Conservation (phyloP, 1,140 invertebrate species). For the Drosophila lini region DNA sequence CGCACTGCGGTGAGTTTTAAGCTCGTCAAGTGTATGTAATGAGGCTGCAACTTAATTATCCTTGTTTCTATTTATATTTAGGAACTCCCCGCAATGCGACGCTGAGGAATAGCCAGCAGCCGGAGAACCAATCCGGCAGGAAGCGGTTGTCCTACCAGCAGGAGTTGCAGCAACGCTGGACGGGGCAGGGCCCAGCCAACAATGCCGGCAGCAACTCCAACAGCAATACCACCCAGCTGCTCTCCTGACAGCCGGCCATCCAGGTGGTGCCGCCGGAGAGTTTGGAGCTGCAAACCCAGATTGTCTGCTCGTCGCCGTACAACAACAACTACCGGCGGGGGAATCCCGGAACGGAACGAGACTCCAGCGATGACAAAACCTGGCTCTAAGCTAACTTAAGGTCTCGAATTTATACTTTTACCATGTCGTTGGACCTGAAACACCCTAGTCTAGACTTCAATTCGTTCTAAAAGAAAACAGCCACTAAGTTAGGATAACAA, state of each 20-base stretch:
- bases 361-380: constrained; percentile 67
- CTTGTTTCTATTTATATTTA: background rate
- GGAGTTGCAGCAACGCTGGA: constrained; percentile 66
- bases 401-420: constrained; percentile 69
- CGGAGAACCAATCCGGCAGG: constrained; percentile 17
- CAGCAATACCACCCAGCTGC: constrained; percentile 55
- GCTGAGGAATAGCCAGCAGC: constrained; percentile 39
- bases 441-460: constrained; percentile 19
- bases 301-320: constrained; percentile 51
- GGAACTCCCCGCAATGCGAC: constrained; percentile 52
- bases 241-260: constrained; percentile 61
- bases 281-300: constrained; percentile 56
- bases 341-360: constrained; percentile 35
- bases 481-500: constrained; percentile 23
- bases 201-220: constrained; percentile 28
- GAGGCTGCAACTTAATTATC: constrained; percentile 2
- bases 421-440: constrained; percentile 1
- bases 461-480: constrained; percentile 32
- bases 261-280: constrained; percentile 34
- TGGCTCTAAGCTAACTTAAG: constrained; percentile 67
- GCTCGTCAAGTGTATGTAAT: background rate
- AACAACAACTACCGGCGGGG: constrained; percentile 69
- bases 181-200: constrained; percentile 10
- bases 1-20: constrained; percentile 72
- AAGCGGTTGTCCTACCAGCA: constrained; percentile 56